Conservation (phyloP, 2,888 invertebrate genomes). For the Apamea sordens region DNA sequence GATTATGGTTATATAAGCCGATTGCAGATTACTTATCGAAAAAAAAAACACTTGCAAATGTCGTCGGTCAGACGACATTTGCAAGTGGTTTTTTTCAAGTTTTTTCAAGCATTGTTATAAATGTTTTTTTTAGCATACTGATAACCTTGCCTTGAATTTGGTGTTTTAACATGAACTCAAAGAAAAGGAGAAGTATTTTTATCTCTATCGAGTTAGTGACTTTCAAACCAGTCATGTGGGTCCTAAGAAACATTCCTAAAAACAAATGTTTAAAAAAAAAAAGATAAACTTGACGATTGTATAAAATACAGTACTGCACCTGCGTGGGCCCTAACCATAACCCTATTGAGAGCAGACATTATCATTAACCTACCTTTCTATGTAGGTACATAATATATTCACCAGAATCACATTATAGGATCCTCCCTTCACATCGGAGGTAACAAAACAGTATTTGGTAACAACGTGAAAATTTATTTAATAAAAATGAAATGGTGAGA, state of each 20-base stretch:
- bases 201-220: not conserved
- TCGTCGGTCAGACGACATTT: too few species aligned
- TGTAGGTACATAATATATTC: conserved; percentile 31
- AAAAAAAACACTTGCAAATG: too few species aligned
- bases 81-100: too few species aligned
- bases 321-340: conserved; percentile 11
- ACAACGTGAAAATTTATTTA: conserved; percentile 8
- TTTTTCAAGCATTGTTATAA: too few species aligned
- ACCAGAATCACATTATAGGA: conserved; percentile 33
- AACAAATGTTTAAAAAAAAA: not conserved
- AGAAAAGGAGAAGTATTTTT: not conserved
- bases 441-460: conserved; percentile 21
- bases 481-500: conserved; percentile 13
- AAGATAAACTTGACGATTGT: not conserved
- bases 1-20: too few species aligned
- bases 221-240: not conserved
- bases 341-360: conserved; percentile 44
- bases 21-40: too few species aligned
- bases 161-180: not conserved
- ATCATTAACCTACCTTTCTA: conserved; percentile 27
- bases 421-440: conserved; percentile 8
- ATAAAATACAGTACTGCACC: not conserved
- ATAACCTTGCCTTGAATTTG: too few species aligned
- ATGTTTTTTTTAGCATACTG: too few species aligned
- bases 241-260: not conserved